These are phyloP conservation scores for Plagodis pulveraria DNA, from an alignment of 2,888 invertebrate species.

Conservation along the genomic window DNA sequence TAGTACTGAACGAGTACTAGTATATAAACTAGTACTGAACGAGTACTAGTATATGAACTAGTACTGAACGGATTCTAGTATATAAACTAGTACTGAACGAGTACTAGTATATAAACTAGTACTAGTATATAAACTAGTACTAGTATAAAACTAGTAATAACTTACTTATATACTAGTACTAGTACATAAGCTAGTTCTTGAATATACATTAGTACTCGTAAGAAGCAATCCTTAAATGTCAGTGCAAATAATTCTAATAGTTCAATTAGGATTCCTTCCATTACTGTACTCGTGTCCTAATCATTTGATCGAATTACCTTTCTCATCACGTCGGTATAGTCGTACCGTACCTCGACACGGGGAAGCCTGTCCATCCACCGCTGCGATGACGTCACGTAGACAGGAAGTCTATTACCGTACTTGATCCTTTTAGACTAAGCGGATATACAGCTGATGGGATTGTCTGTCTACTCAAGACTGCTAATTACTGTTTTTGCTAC, in stretches of 20 bases:
- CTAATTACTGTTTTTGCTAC: constrained; percentile 18
- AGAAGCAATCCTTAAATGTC: too few species aligned
- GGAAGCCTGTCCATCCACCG: too few species aligned
- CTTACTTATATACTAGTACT: too few species aligned
- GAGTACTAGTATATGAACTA: too few species aligned
- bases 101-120: neutral
- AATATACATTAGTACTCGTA: too few species aligned
- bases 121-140: neutral
- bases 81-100: neutral
- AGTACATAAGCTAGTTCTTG: too few species aligned
- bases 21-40: too few species aligned
- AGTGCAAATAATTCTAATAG: neutral
- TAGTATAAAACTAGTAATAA: neutral
- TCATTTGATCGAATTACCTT: constrained; percentile 36
- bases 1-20: too few species aligned
- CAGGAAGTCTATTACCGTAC: constrained; percentile 64
- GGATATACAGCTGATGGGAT: constrained; percentile 55
- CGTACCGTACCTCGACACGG: neutral
- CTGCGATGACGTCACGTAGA: constrained; percentile 55
- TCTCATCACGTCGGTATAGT: constrained; percentile 43
- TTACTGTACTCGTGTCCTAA: constrained; percentile 24
- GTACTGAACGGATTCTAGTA: neutral
- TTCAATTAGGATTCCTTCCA: constrained; percentile 8
- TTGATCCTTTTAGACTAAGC: constrained; percentile 75
- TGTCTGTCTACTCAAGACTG: constrained; percentile 13